Conservation (phyloP, 2,113 vertebrate genomes). For the Lucifuga dentata region DNA sequence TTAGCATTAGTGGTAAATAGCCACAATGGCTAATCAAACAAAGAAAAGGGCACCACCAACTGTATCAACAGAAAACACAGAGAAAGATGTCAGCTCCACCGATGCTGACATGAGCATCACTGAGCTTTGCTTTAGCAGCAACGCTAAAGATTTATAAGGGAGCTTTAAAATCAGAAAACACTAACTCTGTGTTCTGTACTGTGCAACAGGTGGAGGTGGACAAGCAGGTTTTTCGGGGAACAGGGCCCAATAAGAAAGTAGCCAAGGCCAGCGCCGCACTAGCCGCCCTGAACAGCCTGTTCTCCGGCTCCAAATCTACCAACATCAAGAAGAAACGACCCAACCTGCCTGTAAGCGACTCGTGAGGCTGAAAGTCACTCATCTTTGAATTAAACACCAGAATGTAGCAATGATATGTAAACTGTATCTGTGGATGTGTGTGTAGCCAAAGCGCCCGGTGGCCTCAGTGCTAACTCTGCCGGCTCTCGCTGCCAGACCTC, state of each 20-base stretch:
- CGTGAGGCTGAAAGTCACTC: too few species aligned
- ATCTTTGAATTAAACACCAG: background rate
- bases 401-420: background rate
- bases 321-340: conserved; percentile 92
- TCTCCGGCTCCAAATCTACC: conserved; percentile 89
- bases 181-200: conserved; percentile 10
- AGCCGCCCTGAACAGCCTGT: conserved; percentile 90
- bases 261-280: conserved; percentile 94
- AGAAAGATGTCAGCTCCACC: too few species aligned
- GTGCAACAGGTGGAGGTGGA: conserved; percentile 94
- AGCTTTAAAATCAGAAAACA: too few species aligned
- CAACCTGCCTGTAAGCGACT: conserved; percentile 84
- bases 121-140: too few species aligned
- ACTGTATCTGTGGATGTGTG: conserved; percentile 8
- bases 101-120: too few species aligned
- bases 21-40: too few species aligned
- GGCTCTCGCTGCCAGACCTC: conserved; percentile 86
- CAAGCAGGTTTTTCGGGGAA: conserved; percentile 92
- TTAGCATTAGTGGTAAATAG: too few species aligned
- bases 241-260: conserved; percentile 95
- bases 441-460: conserved; percentile 88
- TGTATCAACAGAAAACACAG: too few species aligned
- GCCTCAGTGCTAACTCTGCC: conserved; percentile 87
- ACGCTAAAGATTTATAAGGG: too few species aligned
- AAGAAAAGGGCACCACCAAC: too few species aligned